Evolutionary conservation across 2,888 invertebrate species (phyloP), one percentile per base, ranked within the genome.

Genomic region (Drosophila barbarae): DNA sequence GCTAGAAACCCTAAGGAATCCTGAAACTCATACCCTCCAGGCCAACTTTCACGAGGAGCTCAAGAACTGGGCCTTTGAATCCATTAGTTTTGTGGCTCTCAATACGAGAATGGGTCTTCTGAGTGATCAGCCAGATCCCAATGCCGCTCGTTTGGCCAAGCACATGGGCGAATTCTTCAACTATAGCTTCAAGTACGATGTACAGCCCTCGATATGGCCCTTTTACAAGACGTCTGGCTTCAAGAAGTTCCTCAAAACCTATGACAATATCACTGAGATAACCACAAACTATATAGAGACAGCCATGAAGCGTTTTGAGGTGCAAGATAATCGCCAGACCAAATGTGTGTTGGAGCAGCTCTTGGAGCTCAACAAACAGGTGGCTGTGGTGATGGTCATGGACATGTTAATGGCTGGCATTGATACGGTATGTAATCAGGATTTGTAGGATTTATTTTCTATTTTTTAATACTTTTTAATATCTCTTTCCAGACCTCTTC

Each of bases 401-500:
- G 94, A 95, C 85, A 93, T 94, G 93, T 76, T 94, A 12, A 90
- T 92, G 67, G 94, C 93, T 47, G 94, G 94, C 68, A 92, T 94
- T 35, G 94, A 95, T 84, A 94, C 94, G 72, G 94, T 95, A 35
- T 5, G 15, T 1, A 5, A 2, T 18, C 5, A 32, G 8, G 6
- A 0, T 5, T 7, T 1, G 5, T 2, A 1, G 1, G 2, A 0
- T 0, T 3, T 2, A 8, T 35, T 35, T 8, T 6, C 3, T 5
- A 0, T 13, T 4, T 9, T 5, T 5, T 2, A 4, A 3, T 8
- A 15, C 0, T 15, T 30, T 90, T 86, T 82, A 91, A 65, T 88
- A 87, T 86, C 88, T 1, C 77, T 86, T 0, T 79, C 83, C 63
- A 88, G 88, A 87, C 88, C 1, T 82, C 88, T 0, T 84, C 87